Evolutionary conservation across 2,888 invertebrate species (phyloP).

Genomic region (Sarcophaga carnaria): DNA sequence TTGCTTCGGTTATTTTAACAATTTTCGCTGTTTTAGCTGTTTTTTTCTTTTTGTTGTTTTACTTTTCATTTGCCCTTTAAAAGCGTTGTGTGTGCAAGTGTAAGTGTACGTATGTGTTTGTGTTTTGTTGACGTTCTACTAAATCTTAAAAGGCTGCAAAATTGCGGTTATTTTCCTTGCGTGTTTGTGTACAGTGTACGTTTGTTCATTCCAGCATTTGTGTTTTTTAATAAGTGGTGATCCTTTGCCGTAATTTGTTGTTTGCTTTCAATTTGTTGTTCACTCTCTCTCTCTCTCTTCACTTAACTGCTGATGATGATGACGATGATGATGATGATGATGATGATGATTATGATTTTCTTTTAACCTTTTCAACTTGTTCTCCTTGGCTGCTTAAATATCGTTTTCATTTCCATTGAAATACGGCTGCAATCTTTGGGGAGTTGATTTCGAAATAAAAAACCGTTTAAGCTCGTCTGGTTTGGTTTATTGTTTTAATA

Average conservation of each 20-base stretch:
- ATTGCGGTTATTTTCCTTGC: constrained; percentile 18
- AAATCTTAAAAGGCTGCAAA: constrained; percentile 38
- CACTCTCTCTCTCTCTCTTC: background rate
- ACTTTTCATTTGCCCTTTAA: background rate
- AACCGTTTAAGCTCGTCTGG: constrained; percentile 35
- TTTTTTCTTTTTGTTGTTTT: background rate
- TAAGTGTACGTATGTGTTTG: background rate
- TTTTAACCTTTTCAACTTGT: constrained; percentile 12
- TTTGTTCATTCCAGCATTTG: background rate
- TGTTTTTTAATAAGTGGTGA: background rate
- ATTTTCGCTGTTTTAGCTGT: constrained; percentile 7
- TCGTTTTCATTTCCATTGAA: constrained; percentile 22
- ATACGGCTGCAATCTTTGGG: constrained; percentile 24
- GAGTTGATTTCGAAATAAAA: constrained; percentile 36
- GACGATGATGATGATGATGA: too few species aligned
- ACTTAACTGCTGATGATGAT: too few species aligned
- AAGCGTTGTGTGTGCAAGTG: background rate
- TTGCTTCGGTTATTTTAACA: constrained; percentile 14
- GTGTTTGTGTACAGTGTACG: background rate
- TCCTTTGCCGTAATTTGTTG: constrained; percentile 39
- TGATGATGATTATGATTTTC: background rate
- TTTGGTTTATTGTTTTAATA: constrained; percentile 48
- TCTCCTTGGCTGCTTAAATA: constrained; percentile 13
- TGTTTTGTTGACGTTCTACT: constrained; percentile 14
- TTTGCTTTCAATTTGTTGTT: constrained; percentile 46